Base-by-base conservation (phyloP, 1,140 invertebrate genomes). In the Teleopsis dalmanni region DNA sequence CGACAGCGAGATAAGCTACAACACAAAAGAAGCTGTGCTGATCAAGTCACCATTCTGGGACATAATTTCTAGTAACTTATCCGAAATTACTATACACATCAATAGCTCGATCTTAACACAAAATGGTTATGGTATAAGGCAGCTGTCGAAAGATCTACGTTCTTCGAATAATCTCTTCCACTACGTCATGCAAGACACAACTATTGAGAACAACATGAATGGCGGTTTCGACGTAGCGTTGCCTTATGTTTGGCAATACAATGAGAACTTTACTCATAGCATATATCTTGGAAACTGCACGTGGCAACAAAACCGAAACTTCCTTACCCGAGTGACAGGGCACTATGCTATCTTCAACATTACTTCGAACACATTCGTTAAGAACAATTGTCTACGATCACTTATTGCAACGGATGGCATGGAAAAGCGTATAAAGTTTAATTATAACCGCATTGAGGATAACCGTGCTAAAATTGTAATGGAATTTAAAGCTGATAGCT, bases 101-200 rank as follows among this genome's bases (percentile, higher is more conserved):
- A 95, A 95, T 57, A 82, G 81, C 55, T 85, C 84, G 22, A 67
- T 84, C 25, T 89, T 96, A 19, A 81, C 81, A 1, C 84, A 89
- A 55, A 95, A 95, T 68, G 87, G 85, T 0, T 79, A 78, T 62
- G 91, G 87, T 2, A 84, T 96, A 52, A 76, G 81, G 46, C 93
- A 96, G 56, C 87, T 88, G 57, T 90, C 89, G 37, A 82, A 90
- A 58, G 91, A 97, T 68, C 78, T 95, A 55, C 81, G 90, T 48
- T 84, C 88, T 48, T 94, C 91, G 0, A 95, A 95, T 59, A 97
- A 96, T 75, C 73, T 97, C 1, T 97, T 91, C 72, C 91, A 96
- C 62, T 97, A 95, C 80, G 78, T 89, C 21, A 67, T 97, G 25
- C 84, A 89, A 73, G 90, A 92, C 57, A 89, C 88, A 54, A 87